phyloP scores from a whole-genome alignment of 2,888 invertebrate species.

The Ellobium chinense region DNA sequence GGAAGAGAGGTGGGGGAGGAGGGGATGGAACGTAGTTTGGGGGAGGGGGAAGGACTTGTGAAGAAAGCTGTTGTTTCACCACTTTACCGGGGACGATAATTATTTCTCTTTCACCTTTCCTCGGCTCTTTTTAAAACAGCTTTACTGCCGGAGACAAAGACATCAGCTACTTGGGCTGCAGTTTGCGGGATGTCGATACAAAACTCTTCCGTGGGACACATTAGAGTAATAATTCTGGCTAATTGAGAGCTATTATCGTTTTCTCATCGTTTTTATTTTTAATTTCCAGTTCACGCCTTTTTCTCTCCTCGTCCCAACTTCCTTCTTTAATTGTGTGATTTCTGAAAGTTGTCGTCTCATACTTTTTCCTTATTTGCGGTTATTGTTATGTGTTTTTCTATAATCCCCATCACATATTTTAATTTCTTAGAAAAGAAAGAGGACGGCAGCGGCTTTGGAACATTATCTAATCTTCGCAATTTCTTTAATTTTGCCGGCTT shows the following conservation, averaged over 20 bases:
- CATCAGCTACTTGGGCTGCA: too few relatives aligned
- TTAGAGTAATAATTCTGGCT: slow-evolving; percentile 21
- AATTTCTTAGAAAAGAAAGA: neutral
- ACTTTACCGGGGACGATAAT: too few relatives aligned
- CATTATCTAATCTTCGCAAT: neutral
- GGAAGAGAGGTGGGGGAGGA: neutral
- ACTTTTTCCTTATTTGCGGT: neutral
- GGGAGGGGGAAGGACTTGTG: neutral
- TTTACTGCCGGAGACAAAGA: too few relatives aligned
- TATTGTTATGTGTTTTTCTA: neutral
- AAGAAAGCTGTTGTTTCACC: too few relatives aligned
- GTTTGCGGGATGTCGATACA: too few relatives aligned
- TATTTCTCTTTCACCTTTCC: too few relatives aligned
- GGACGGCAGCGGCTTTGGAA: neutral
- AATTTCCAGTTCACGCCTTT: neutral
- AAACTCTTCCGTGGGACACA: too few relatives aligned
- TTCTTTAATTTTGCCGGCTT: neutral
- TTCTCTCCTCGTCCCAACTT: neutral
- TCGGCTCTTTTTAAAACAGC: too few relatives aligned
- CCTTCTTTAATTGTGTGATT: neutral
- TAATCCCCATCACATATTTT: neutral
- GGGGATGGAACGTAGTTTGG: neutral
- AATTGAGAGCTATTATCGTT: slow-evolving; percentile 19
- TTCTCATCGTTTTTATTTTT: neutral
- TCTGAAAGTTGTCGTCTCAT: neutral